Evolutionary conservation across 2,797 vertebrate genomes (phyloP), one percentile per base, ranked within the genome.

Genomic region (Philypnodon macrostomus): DNA sequence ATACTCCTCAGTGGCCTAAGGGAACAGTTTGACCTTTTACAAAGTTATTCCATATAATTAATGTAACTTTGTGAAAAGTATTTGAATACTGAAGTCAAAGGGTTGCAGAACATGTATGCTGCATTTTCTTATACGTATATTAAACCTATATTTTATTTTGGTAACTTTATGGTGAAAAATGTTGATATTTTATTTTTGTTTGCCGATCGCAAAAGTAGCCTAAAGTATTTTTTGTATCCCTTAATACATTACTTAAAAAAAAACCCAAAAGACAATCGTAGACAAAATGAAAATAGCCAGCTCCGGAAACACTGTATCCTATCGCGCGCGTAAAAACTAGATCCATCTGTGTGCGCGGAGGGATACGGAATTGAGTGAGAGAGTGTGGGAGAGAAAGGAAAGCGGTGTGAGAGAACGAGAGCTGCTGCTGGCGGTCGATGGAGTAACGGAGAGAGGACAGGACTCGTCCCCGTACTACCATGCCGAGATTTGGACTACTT

Each of bases 291-390:
- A 51, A 53, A 53, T 3, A 5, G 11, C 12, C 14, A 29, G 5
- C 27, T 58, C 12, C 31, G 40, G 57, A 63, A 47, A 52, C 65
- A 36, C 75, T 69, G 35, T n/a, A 67, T 73, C 53, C 58, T 51
- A 72, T 58, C 81, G 70, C 75, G 79, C 73, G 63, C 52, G 52
- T 10, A 12, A 7, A 15, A 92, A 91, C 88, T 90, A 91, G 90
- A 87, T 88, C 90, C 89, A 85, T 85, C 60, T 80, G 63, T 76
- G 65, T 76, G 65, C 71, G 90, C 89, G 90, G 88, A 90, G 52
- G 73, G 87, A 90, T 90, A 90, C 74, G 3, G 15, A 26, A 27
- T 74, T 17, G 68, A 64, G 70, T 67, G 75, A 63, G 36, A 30
- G 27, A 8, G 7, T 4, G 35, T 15, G 35, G 10, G 23, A 41